Evolutionary conservation across 1,140 invertebrate species (phyloP).

Genomic region (Caerostris extrusa): DNA sequence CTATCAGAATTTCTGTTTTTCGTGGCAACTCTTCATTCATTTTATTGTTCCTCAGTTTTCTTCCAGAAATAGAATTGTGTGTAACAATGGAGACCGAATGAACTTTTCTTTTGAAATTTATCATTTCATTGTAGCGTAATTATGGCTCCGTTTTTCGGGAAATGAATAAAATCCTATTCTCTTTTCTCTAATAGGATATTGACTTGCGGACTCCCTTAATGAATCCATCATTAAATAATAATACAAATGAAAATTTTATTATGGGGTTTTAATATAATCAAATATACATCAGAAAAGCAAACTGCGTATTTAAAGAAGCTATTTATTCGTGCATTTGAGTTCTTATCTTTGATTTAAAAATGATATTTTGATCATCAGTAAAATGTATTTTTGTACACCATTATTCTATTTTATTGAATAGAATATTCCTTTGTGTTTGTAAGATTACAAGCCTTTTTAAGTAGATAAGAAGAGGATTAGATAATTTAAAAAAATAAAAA

Average conservation of each 20-base stretch:
- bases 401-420: too few species aligned
- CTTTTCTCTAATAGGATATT: background rate
- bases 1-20: slow-evolving; percentile 24
- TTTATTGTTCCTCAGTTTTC: background rate
- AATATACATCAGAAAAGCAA: background rate
- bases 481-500: too few species aligned
- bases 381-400: too few species aligned
- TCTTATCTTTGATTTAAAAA: too few species aligned
- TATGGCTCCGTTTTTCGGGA: background rate
- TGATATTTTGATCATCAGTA: too few species aligned
- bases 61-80: background rate
- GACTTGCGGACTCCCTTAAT: background rate
- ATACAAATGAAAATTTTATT: background rate
- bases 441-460: too few species aligned
- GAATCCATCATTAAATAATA: too few species aligned
- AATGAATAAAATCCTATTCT: background rate
- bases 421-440: too few species aligned
- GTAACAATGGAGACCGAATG: background rate
- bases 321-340: too few species aligned
- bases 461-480: too few species aligned
- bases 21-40: background rate
- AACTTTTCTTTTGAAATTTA: background rate
- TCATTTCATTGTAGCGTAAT: background rate
- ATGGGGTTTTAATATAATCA: background rate
- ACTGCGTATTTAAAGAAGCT: too few species aligned